Percentiles rank a stretch among this genome's conserved stretches.
Evolutionary conservation across 2,797 vertebrate genomes (phyloP).

Genomic region (Centroberyx gerrardi): DNA sequence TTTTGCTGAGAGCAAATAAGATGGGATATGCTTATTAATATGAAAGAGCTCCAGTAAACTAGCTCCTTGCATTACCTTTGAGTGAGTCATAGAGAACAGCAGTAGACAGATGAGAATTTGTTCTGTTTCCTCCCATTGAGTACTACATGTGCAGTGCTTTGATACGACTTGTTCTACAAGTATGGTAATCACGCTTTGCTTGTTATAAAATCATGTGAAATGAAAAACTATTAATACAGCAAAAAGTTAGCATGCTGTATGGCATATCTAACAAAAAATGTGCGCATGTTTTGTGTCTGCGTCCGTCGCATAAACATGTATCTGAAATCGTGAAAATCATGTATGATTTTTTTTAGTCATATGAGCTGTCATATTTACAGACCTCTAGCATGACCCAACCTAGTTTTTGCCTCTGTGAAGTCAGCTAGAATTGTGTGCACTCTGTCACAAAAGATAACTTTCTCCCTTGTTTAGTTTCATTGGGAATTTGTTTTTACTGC

Average conservation of each 20-base stretch:
- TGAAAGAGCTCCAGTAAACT: slow-evolving; percentile 79
- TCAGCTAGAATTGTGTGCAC: slow-evolving; percentile 79
- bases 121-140: slow-evolving; percentile 74
- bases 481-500: slow-evolving; percentile 86
- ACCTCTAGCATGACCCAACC: slow-evolving; percentile 83
- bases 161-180: slow-evolving; percentile 77
- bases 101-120: slow-evolving; percentile 76
- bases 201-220: slow-evolving; percentile 71
- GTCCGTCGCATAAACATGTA: slow-evolving; percentile 40
- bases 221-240: slow-evolving; percentile 67
- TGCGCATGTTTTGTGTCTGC: slow-evolving; percentile 36
- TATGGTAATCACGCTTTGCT: slow-evolving; percentile 73
- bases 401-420: slow-evolving; percentile 82
- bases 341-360: slow-evolving; percentile 58
- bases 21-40: slow-evolving; percentile 83
- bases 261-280: slow-evolving; percentile 26
- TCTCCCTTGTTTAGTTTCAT: slow-evolving; percentile 85
- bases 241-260: slow-evolving; percentile 38
- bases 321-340: slow-evolving; percentile 55
- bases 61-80: slow-evolving; percentile 81
- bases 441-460: slow-evolving; percentile 86
- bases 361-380: slow-evolving; percentile 71
- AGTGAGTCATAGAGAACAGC: slow-evolving; percentile 69
- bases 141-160: slow-evolving; percentile 75
- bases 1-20: slow-evolving; percentile 83